Evolutionary conservation across 2,797 vertebrate genomes (phyloP), one percentile per base, ranked within the genome.

Genomic region (Fratercula arctica): DNA sequence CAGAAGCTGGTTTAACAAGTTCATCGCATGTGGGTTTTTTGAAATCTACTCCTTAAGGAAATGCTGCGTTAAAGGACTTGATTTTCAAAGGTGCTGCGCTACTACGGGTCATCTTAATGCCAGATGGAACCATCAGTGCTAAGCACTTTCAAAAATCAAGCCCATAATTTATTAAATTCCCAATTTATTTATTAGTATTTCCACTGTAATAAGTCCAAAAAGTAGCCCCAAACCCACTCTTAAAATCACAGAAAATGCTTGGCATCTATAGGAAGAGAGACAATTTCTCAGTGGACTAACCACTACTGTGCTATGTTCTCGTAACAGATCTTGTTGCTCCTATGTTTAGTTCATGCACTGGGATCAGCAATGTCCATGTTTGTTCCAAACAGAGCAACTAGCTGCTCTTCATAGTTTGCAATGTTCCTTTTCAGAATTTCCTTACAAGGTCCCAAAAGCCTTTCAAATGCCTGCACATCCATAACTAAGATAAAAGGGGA

Each of bases 371-470:
- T 99, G 98, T 99, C 99, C 98, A 99, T 99, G 97, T 99, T 99
- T 98, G 99, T 98, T 97, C 99, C 99, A 98, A 99, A 99, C 93
- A 99, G 98, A 93, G 98, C 98, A 90, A 99, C 98, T 94, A 99
- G 98, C 95, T 99, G 99, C 96, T 99, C 99, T 97, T 99, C 99
- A 85, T 99, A 99, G 98, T 99, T 99, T 66, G 99, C 98, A 97
- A 99, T 99, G 98, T 99, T 99, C 95, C 99, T 99, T 98, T 99
- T 99, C 99, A 99, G 99, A 98, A 99, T 99, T 97, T 99, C 99
- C 99, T 99, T 99, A 98, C 99, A 99, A 39, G 99, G 99, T 95
- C 99, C 99, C 98, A 99, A 98, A 98, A 99, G 98, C 97, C 99
- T 99, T 98, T 99, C 99, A 91, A 99, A 99, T 84, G 99, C 99